These are phyloP conservation scores for Scelioninae gen. 2 DNA, from an alignment of 2,888 invertebrate species.

Conservation along the genomic window DNA sequence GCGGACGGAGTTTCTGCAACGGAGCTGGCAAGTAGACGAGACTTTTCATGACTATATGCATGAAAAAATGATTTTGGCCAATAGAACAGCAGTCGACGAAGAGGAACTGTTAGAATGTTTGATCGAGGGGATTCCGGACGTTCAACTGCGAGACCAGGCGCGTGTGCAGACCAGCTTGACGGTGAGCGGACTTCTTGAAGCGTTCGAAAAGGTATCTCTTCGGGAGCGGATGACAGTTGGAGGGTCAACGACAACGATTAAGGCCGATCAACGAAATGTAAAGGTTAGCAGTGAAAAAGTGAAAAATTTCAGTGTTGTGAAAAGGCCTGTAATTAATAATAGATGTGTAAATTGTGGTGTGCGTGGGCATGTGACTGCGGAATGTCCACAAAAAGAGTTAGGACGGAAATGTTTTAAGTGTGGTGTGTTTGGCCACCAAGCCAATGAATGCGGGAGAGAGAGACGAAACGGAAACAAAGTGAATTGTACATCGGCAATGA, in stretches of 20 bases:
- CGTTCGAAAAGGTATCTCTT: constrained; percentile 7
- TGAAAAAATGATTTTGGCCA: constrained; percentile 7
- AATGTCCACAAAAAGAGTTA: not conserved
- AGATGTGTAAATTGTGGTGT: constrained; percentile 11
- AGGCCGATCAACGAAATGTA: not conserved
- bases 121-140: constrained; percentile 9
- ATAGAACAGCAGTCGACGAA: not conserved
- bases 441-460: not conserved
- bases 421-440: constrained; percentile 5
- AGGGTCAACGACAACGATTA: not conserved
- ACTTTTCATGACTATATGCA: constrained; percentile 3
- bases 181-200: not conserved
- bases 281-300: no score
- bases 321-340: not conserved
- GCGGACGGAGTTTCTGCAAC: not conserved
- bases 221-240: not conserved
- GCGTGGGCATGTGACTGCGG: not conserved
- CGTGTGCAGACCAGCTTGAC: not conserved
- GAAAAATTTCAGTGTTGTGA: not conserved
- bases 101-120: constrained; percentile 2
- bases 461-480: no score
- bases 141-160: constrained; percentile 1
- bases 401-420: constrained; percentile 19
- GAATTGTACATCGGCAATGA: not conserved
- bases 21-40: not conserved